Evolutionary conservation across 2,113 vertebrate species (phyloP).

Genomic region (Callospermophilus lateralis): DNA sequence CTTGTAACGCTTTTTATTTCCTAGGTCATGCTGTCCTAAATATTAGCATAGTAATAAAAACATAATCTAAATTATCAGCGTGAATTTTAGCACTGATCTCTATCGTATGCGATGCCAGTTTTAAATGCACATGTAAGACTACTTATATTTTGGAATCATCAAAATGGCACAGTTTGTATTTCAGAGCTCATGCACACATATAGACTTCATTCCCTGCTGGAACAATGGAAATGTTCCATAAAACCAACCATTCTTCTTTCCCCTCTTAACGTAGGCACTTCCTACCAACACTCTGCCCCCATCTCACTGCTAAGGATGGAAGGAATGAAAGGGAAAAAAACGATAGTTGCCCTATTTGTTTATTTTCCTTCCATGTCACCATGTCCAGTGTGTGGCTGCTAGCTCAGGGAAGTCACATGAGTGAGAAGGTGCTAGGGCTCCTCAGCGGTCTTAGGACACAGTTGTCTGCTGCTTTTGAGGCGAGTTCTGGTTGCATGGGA

Average conservation of each 20-base stretch:
- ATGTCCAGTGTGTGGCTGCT: background rate
- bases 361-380: background rate
- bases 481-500: background rate
- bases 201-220: background rate
- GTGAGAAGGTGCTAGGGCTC: fast-evolving
- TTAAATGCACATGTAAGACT: background rate
- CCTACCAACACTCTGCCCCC: background rate
- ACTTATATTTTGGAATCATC: background rate
- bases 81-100: background rate
- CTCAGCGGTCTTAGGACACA: background rate
- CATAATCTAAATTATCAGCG: background rate
- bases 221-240: background rate
- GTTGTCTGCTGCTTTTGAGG: fast-evolving
- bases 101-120: background rate
- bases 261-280: fast-evolving
- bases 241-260: background rate
- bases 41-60: background rate
- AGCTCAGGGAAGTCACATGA: background rate
- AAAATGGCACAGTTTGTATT: background rate
- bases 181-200: background rate
- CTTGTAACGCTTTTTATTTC: background rate
- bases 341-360: fast-evolving
- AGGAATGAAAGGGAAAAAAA: background rate
- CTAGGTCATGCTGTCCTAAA: background rate
- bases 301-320: background rate